Evolutionary conservation across 1,140 invertebrate genomes (phyloP).

Genomic region (Asbolus verrucosus): DNA sequence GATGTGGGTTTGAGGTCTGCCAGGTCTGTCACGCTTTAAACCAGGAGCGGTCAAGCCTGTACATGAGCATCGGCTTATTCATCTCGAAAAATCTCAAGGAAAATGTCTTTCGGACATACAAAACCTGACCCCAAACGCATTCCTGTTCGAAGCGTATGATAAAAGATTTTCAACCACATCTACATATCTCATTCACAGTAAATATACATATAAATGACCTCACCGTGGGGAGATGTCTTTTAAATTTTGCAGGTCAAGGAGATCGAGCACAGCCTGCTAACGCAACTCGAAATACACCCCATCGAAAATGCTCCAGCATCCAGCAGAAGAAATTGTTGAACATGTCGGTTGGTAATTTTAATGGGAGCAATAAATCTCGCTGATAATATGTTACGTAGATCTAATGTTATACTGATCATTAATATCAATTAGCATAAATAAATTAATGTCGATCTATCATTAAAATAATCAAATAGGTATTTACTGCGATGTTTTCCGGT

Average conservation of each 20-base stretch:
- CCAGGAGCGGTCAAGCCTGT: constrained; percentile 42
- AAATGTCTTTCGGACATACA: not conserved
- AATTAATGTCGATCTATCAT: constrained; percentile 19
- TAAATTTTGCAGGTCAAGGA: constrained; percentile 1
- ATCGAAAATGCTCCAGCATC: not conserved
- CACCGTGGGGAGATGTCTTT: not conserved
- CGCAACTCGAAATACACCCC: constrained; percentile 1
- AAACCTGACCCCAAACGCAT: not conserved
- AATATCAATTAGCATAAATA: constrained; percentile 37
- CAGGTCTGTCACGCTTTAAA: constrained; percentile 41
- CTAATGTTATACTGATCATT: constrained; percentile 19
- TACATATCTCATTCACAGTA: too few species aligned
- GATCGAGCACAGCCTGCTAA: not conserved
- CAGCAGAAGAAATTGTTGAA: not conserved
- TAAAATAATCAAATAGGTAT: not conserved
- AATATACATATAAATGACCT: too few species aligned
- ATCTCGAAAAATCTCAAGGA: constrained; percentile 2
- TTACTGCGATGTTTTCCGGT: not conserved
- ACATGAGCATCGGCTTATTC: constrained; percentile 24
- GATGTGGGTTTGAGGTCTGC: constrained; percentile 43
- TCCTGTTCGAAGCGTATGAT: not conserved
- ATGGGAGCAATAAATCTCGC: constrained; percentile 14
- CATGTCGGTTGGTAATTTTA: not conserved
- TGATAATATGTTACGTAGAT: constrained; percentile 6
- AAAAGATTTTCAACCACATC: too few species aligned